Evolutionary conservation across 2,797 vertebrate genomes (phyloP), one percentile per base, ranked within the genome.

Genomic region (Propithecus deckenii): DNA sequence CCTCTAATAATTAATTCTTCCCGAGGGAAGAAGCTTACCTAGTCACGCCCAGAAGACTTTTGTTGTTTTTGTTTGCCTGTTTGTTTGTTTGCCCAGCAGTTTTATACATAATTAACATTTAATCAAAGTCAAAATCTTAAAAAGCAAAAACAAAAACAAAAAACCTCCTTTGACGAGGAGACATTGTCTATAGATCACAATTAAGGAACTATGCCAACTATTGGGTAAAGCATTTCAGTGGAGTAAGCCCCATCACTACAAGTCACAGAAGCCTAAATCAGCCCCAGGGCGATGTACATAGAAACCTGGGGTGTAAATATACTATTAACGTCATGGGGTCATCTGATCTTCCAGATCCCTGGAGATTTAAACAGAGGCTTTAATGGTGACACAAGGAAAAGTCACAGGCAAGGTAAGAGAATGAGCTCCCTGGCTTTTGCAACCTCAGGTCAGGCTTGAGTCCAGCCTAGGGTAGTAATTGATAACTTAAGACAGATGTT

Each of bases 401-500:
- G 35, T 12, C 71, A 87, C 63, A 89, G 81, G 50, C 84, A 23
- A 38, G 17, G 41, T 55, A 55, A 61, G 87, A 59, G 86, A 92
- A 85, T 38, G 83, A 90, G 85, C 65, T 74, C 17, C 4, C 15
- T 35, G 75, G 85, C 74, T 92, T 96, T 97, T 94, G 79, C 95
- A 96, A 87, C 85, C 80, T 85, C 41, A 46, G 94, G 87, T 97
- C 87, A 87, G 86, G 84, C 80, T 63, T 71, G 91, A 85, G 71
- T 55, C 80, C 38, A 35, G 86, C 28, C 20, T 59, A 38, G 41
- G 59, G 35, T 61, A 89, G 95, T 97, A 48, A 72, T 28, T 96
- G 97, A 97, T 96, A 85, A 89, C 91, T 97, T 95, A 93, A 46
- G 97, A 96, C 97, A 97, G 97, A 91, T 97, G 97, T 92, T 93